Conservation (phyloP, 2,797 vertebrate genomes). For the Rhadinocentrus ornatus region DNA sequence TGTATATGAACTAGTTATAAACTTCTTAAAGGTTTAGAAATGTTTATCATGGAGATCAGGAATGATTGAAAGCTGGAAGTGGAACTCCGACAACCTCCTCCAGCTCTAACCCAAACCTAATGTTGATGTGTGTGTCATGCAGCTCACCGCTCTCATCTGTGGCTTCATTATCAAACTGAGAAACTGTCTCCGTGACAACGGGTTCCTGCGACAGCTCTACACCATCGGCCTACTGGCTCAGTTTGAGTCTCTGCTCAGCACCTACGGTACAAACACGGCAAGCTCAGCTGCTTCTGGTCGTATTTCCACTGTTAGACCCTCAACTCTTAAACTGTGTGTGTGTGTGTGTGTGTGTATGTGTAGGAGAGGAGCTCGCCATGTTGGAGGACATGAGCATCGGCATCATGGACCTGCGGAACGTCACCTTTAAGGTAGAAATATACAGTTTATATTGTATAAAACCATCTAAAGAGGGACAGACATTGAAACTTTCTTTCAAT, state of each 20-base stretch:
- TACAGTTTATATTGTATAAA: no score
- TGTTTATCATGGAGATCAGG: not conserved
- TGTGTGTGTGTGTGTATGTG: not conserved
- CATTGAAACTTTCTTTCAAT: no score
- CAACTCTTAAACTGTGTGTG: not conserved
- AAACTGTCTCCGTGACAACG: slow-evolving; percentile 93
- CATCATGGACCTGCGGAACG: slow-evolving; percentile 95
- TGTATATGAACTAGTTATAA: no score
- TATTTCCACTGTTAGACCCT: not conserved
- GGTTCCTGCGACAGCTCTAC: slow-evolving; percentile 95
- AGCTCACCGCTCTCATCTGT: slow-evolving; percentile 96
- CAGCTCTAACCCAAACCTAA: not conserved
- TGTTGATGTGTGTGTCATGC: slow-evolving; percentile 21
- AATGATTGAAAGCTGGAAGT: not conserved
- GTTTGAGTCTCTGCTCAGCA: slow-evolving; percentile 96
- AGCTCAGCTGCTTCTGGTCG: not conserved
- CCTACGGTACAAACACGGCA: slow-evolving; percentile 85
- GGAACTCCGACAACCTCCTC: not conserved
- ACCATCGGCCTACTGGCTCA: slow-evolving; percentile 97
- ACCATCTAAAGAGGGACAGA: no score
- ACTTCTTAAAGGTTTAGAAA: not conserved
- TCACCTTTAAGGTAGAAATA: slow-evolving; percentile 87
- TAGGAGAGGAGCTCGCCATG: slow-evolving; percentile 97
- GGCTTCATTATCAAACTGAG: slow-evolving; percentile 96
- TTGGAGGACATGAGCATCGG: slow-evolving; percentile 98